phyloP scores from a whole-genome alignment of 2,888 invertebrate species.

The Heliconius charithonia region DNA sequence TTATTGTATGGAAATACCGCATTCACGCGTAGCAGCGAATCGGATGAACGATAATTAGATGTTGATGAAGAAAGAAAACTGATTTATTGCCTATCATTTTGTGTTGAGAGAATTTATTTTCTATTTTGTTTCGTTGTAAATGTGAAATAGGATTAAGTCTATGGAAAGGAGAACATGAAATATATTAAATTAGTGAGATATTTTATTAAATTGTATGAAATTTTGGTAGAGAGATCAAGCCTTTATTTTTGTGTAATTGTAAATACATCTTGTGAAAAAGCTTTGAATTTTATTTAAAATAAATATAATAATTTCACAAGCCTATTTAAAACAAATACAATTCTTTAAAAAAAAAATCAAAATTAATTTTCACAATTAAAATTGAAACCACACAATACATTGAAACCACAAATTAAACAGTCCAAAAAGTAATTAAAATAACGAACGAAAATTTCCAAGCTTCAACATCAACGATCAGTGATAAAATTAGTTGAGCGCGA shows the following conservation, averaged over 20 bases:
- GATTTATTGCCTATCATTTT: conserved; percentile 24
- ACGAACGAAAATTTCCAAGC: neutral
- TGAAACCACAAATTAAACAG: neutral
- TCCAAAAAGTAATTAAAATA: conserved; percentile 1
- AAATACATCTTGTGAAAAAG: too few relatives aligned
- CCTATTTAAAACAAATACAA: neutral
- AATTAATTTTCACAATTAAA: neutral
- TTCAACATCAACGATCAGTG: neutral
- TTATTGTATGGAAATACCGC: conserved; percentile 54
- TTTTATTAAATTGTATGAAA: neutral
- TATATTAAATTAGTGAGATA: neutral
- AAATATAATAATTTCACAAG: too few relatives aligned
- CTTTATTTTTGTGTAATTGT: too few relatives aligned
- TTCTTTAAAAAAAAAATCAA: neutral
- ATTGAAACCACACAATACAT: neutral
- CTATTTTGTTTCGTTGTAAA: neutral
- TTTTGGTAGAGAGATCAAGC: too few relatives aligned
- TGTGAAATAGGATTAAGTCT: neutral
- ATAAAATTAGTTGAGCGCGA: conserved; percentile 8
- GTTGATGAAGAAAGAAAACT: conserved; percentile 19
- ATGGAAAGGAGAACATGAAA: neutral
- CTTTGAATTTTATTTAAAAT: too few relatives aligned
- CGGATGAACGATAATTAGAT: conserved; percentile 41
- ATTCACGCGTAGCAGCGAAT: conserved; percentile 39
- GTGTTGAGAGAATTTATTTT: conserved; percentile 17